These are phyloP conservation scores for Microplitis deprimator DNA, from an alignment of 2,888 invertebrate species.

Conservation along the genomic window DNA sequence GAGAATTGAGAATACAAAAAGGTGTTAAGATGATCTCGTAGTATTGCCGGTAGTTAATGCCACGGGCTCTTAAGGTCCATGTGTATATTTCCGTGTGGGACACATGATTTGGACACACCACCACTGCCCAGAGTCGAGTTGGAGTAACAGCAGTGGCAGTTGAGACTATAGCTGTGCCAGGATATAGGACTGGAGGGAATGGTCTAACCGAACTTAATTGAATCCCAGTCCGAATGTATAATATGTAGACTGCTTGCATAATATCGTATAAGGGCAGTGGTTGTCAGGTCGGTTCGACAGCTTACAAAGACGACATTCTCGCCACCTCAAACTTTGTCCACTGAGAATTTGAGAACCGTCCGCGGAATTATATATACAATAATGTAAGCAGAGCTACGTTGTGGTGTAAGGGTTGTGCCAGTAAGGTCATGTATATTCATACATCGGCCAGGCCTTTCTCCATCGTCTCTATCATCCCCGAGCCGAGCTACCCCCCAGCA, in stretches of 20 bases:
- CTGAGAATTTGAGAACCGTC: constrained; percentile 67
- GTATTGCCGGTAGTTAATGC: constrained; percentile 30
- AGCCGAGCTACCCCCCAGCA: constrained; percentile 24
- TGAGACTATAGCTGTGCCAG: neutral
- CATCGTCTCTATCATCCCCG: constrained; percentile 42
- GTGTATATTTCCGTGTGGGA: constrained; percentile 42
- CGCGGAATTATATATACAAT: constrained; percentile 72
- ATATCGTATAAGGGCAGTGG: constrained; percentile 67
- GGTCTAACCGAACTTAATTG: constrained; percentile 72
- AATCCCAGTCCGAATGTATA: constrained; percentile 72
- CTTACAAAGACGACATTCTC: constrained; percentile 30
- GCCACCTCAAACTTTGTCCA: constrained; percentile 35
- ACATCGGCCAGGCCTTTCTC: constrained; percentile 63
- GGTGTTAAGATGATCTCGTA: constrained; percentile 9
- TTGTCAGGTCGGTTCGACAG: constrained; percentile 52
- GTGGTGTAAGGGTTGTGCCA: constrained; percentile 69
- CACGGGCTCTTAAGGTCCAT: constrained; percentile 29
- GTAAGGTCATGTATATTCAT: constrained; percentile 72
- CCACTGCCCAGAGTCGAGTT: constrained; percentile 32
- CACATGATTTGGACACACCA: constrained; percentile 61
- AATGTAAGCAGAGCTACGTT: constrained; percentile 71
- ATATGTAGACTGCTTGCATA: constrained; percentile 72
- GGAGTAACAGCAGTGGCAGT: neutral
- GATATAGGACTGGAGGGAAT: constrained; percentile 36
- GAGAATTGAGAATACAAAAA: neutral